Percentiles rank a stretch among this genome's conserved stretches.
Evolutionary conservation across 2,113 vertebrate genomes (phyloP).

Genomic region (Tetrao urogallus): DNA sequence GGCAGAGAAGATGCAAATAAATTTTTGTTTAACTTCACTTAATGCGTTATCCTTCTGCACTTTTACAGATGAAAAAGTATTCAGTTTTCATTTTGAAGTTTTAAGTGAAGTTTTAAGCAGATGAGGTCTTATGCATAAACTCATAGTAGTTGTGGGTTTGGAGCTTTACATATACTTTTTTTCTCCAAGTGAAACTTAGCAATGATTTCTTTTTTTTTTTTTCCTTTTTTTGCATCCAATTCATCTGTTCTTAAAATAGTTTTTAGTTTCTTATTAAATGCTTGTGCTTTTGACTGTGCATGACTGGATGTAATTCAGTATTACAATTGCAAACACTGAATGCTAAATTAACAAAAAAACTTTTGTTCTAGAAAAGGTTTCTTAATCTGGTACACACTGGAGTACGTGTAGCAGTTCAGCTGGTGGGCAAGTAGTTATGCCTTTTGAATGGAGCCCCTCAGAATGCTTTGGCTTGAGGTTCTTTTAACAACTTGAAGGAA

Average conservation of each 20-base stretch:
- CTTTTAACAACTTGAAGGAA: not conserved
- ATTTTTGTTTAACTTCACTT: not conserved
- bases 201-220: not conserved
- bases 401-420: not conserved
- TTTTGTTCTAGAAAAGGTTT: not conserved
- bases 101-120: not conserved
- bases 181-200: not conserved
- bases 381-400: not conserved
- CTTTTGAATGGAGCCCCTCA: not conserved
- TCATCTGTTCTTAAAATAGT: not conserved
- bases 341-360: not conserved
- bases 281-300: not conserved
- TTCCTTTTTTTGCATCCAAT: not conserved
- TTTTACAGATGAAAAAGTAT: not conserved
- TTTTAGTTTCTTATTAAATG: not conserved
- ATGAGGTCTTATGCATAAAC: not conserved
- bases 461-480: not conserved
- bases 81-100: not conserved
- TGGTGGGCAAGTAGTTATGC: not conserved
- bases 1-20: not conserved
- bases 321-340: not conserved
- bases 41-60: not conserved
- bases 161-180: not conserved
- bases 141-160: not conserved
- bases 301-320: not conserved